Evolutionary conservation across 1,140 invertebrate genomes (phyloP), one percentile per base, ranked within the genome.

Genomic region (Ectropis grisescens): DNA sequence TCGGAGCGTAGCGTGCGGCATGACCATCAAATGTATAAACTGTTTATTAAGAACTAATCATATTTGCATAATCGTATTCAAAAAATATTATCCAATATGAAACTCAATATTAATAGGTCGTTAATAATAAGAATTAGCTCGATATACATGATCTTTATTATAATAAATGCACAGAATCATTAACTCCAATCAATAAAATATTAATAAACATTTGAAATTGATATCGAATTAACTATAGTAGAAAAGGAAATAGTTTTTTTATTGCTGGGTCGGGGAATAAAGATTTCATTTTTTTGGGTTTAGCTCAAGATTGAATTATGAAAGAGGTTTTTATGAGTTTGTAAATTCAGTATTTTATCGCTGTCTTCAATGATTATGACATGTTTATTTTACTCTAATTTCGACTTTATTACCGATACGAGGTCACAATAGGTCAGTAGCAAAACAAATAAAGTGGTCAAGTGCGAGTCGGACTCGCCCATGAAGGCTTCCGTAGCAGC

Each of bases 61-160:
- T 75, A 79, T 79, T 79, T 79, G 68, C 66, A 79, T 79, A 79
- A 79, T 74, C 55, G 51, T 59, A 56, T 72, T 64, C 58, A 55
- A 54, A 59, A n/a, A 60, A 56, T 48, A 53, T 69, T 44, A 54
- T 45, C 53, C 49, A 46, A 57, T 49, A 71, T 59, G 68, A 71
- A 71, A 79, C 67, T 69, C 65, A 70, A 75, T 75, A 61, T 67
- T 60, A 62, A 72, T 71, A 37, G 64, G 19, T 58, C 43, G 57
- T 68, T 70, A 58, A 61, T 60, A 61, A 64, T 36, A 38, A 56
- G 55, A 79, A 79, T 75, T 75, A 69, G 56, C 51, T 46, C 47
- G 41, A 70, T 70, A 71, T 60, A 49, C 48, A 52, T 43, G 41
- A 19, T 19, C 8, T 19, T 19, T 19, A 4, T 19, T 4, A 19